phyloP scores from a whole-genome alignment of 2,888 invertebrate genomes.

The Pterostichus niger region DNA sequence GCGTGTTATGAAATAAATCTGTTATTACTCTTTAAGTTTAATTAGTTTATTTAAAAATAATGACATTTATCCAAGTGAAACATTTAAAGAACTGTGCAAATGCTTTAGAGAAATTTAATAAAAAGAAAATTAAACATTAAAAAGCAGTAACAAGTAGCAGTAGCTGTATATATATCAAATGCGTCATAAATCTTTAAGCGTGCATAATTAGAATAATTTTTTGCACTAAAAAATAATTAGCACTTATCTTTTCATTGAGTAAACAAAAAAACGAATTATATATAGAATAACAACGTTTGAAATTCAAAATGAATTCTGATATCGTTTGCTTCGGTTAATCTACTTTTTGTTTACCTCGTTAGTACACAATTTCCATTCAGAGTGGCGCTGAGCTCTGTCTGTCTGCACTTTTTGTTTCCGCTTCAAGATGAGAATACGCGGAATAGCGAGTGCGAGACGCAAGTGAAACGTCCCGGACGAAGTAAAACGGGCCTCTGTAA shows the following conservation, averaged over 20 bases:
- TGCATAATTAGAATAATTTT: slow-evolving; percentile 1
- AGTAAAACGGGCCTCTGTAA: slow-evolving; percentile 11
- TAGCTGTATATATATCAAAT: not conserved
- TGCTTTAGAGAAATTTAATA: not conserved
- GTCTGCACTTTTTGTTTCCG: slow-evolving; percentile 50
- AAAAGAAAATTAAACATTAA: no score
- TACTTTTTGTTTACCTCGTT: slow-evolving; percentile 51
- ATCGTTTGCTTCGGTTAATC: slow-evolving; percentile 43
- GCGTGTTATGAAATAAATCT: no score
- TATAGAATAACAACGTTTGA: slow-evolving; percentile 20
- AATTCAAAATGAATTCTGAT: slow-evolving; percentile 40
- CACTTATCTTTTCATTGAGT: slow-evolving; percentile 11
- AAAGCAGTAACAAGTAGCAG: no score
- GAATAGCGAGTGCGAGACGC: slow-evolving; percentile 2
- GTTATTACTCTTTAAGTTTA: no score
- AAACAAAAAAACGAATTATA: slow-evolving; percentile 22
- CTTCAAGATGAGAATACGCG: slow-evolving; percentile 34
- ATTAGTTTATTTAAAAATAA: no score
- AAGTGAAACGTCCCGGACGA: slow-evolving; percentile 14
- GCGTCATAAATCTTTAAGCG: not conserved
- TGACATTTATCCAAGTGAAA: no score
- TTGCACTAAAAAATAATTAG: slow-evolving; percentile 25
- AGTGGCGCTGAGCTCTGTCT: slow-evolving; percentile 26
- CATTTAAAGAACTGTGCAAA: no score
- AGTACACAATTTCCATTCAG: slow-evolving; percentile 55